Percentiles rank a stretch among this genome's conserved stretches.
These are phyloP conservation scores for Leptodactylus fallax DNA, from an alignment of 2,797 vertebrate genomes.

Conservation along the genomic window DNA sequence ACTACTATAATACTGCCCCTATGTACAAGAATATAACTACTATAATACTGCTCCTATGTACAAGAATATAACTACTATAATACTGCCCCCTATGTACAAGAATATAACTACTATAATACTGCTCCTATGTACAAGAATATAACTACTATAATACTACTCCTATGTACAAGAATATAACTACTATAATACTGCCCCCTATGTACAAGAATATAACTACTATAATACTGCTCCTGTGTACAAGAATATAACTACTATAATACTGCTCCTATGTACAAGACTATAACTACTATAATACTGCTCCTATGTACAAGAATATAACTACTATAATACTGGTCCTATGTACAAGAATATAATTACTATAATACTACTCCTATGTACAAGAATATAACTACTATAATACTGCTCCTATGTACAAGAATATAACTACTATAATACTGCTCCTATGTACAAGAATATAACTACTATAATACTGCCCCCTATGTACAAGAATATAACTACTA, in stretches of 20 bases:
- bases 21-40: slow-evolving; percentile 1
- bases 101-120: slow-evolving; percentile 10
- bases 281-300: slow-evolving; percentile 4
- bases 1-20: background rate
- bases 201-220: too few relatives aligned
- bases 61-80: slow-evolving; percentile 6
- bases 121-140: too few relatives aligned
- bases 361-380: background rate
- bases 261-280: too few relatives aligned
- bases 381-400: too few relatives aligned
- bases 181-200: too few relatives aligned
- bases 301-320: slow-evolving; percentile 9
- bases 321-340: slow-evolving; percentile 4
- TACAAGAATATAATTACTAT: slow-evolving; percentile 11
- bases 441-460: slow-evolving; percentile 1
- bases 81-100: background rate
- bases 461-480: background rate
- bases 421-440: background rate
- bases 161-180: too few relatives aligned
- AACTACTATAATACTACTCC: too few relatives aligned
- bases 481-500: background rate
- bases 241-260: too few relatives aligned
- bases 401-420: background rate
- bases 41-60: background rate
- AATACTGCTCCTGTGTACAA: too few relatives aligned